Evolutionary conservation across 2,113 vertebrate genomes (phyloP), one percentile per base, ranked within the genome.

Genomic region (Siniperca chuatsi): DNA sequence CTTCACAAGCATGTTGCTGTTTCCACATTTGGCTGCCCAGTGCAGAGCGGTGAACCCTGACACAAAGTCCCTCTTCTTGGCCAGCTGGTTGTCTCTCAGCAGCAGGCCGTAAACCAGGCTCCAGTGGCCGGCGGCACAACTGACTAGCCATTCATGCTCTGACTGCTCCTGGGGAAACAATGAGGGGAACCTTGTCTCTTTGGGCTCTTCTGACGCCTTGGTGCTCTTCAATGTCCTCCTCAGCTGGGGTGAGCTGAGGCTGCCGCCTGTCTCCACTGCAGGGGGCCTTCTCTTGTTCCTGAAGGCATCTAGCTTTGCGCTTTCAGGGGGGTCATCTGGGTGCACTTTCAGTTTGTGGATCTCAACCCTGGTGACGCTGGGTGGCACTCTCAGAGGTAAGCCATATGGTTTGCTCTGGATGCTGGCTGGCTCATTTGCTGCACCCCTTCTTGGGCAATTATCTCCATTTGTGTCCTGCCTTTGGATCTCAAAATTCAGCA

Each of bases 31-130:
- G 75, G 97, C 97, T 0, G 97, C 98, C 98, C 98, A 99, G 87
- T 99, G 98, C 65, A 99, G 90, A 11, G 96, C 97, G 0, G 98
- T 99, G 95, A 97, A 98, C 29, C 98, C 98, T 0, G 97, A 97
- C 80, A 97, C 96, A 93, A 98, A 98, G 91, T 99, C 98, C 72
- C 92, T 96, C 77, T 97, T 98, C 70, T 95, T 92, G 0, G 96
- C 97, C 90, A 99, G 93, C 70, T 96, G 95, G 73, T 79, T 20
- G 16, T 99, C 97, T 0, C 78, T 92, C 85, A 99, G 92, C 66
- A 99, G 93, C 58, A 99, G 93, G n/a, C 97, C 97, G 0, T 97
- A 96, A 2, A 97, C 95, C 60, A 96, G 96, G 60, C 92, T 95
- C 98, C 98, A 99, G 37, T 94, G 97, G 33, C 98, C 98, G 0